Percentiles rank a stretch among this genome's conserved stretches.
Conservation (phyloP, 2,888 invertebrate species). For the Embidobia sp. region DNA sequence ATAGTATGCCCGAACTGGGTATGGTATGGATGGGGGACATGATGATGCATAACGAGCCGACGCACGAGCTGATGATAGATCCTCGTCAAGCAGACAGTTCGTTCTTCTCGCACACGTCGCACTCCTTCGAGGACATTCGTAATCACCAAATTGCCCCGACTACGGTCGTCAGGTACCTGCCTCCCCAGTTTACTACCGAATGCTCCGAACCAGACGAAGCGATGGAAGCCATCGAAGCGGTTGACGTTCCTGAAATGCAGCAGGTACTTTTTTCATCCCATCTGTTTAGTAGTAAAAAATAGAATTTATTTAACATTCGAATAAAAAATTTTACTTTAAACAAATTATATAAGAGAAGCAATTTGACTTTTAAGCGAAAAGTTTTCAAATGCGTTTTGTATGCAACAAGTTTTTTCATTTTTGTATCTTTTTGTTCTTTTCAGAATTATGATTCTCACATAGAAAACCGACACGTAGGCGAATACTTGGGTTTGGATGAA, state of each 20-base stretch:
- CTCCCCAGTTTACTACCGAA: conserved; percentile 77
- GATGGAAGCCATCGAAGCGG: conserved; percentile 79
- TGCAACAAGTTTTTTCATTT: conserved; percentile 4
- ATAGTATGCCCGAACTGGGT: conserved; percentile 84
- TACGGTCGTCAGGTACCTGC: conserved; percentile 79
- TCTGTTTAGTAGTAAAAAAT: too few species aligned
- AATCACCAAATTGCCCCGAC: conserved; percentile 79
- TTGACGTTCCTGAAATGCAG: conserved; percentile 77
- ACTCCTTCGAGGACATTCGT: conserved; percentile 78
- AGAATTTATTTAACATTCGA: too few species aligned
- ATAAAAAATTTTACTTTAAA: too few species aligned
- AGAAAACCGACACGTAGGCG: conserved; percentile 78
- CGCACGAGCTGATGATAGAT: conserved; percentile 80
- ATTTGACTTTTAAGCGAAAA: too few species aligned
- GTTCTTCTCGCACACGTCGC: conserved; percentile 77
- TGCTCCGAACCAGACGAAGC: conserved; percentile 80
- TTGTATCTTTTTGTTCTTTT: conserved; percentile 21
- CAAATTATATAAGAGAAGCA: too few species aligned
- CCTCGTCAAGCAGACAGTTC: conserved; percentile 79
- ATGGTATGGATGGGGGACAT: conserved; percentile 87
- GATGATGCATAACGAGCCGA: conserved; percentile 79
- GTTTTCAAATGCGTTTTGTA: too few species aligned
- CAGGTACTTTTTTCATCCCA: too few species aligned
- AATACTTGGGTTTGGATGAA: conserved; percentile 80
- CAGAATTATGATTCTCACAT: conserved; percentile 75